Evolutionary conservation across 2,797 vertebrate genomes (phyloP), one percentile per base, ranked within the genome.

Genomic region (Diplodus puntazzo): DNA sequence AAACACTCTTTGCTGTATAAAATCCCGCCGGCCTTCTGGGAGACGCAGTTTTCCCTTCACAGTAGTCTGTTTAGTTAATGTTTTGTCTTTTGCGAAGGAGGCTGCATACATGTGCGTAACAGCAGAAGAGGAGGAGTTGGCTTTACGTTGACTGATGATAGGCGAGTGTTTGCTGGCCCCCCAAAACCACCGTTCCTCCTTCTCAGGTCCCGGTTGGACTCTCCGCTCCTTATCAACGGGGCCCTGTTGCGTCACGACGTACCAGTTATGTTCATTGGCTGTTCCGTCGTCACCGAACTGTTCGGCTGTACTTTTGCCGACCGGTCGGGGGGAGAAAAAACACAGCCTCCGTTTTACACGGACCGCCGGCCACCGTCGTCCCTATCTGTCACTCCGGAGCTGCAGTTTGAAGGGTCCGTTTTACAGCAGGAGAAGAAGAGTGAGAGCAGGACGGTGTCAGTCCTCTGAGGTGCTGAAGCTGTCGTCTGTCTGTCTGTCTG

Each of bases 221-320:
- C 96, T 95, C 95, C 94, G 96, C 97, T 97, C 97, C 97, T 98
- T 98, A 98, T 99, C 97, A 97, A 98, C 95, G 94, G 95, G 96
- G 95, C 94, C 89, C 93, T 92, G 93, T 96, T 96, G 97, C 97
- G 97, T 98, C 97, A 98, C 95, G 90, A 94, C 95, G 94, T 95
- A 95, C 79, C 83, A 89, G 79, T 90, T 90, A 77, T 92, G 92
- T 91, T 94, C 94, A 99, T 98, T 98, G 98, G 98, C 94, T 96
- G 92, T 59, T 70, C 79, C 60, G 80, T 88, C 82, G 87, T 92
- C 89, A 90, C 89, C 89, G 91, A 94, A 94, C 84, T 92, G 90
- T 89, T 93, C 80, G 72, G 69, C 59, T 80, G 23, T 57, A 92
- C 92, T 94, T 94, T 92, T 67, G 92, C 89, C 85, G 88, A 91